Percentiles rank a stretch among this genome's conserved stretches.
These are phyloP conservation scores for Melieria crassipennis DNA, from an alignment of 2,888 invertebrate genomes.

Conservation along the genomic window DNA sequence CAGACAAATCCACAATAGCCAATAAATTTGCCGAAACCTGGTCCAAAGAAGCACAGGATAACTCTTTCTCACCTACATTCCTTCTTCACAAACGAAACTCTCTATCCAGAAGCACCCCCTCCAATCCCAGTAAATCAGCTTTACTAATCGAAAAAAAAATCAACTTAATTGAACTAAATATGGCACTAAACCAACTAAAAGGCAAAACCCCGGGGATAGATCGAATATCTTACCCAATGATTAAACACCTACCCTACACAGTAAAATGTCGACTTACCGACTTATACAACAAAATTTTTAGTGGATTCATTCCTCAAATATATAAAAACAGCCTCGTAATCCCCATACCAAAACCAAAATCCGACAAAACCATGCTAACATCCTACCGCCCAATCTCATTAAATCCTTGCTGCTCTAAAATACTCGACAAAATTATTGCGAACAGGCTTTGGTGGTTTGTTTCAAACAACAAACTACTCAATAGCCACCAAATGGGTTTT, in stretches of 20 bases:
- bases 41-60: background rate
- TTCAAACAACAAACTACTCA: constrained; percentile 19
- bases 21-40: constrained; percentile 5
- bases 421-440: constrained; percentile 23
- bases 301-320: constrained; percentile 26
- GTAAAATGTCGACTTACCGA: constrained; percentile 9
- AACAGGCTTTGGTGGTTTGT: constrained; percentile 34
- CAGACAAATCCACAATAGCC: background rate
- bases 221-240: constrained; percentile 26
- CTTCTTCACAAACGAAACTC: too few relatives aligned
- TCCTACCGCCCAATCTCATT: constrained; percentile 35
- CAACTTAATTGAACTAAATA: background rate
- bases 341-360: constrained; percentile 21
- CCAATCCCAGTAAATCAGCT: background rate
- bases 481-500: constrained; percentile 30
- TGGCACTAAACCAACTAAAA: constrained; percentile 1
- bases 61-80: too few relatives aligned
- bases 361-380: constrained; percentile 14
- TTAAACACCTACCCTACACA: background rate
- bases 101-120: background rate
- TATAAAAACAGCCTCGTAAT: too few relatives aligned
- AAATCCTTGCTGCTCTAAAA: constrained; percentile 14
- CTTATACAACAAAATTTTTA: constrained; percentile 25
- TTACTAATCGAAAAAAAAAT: background rate
- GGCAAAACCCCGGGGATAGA: constrained; percentile 27